Conservation (phyloP, 2,113 vertebrate species). For the Spermophilus dauricus region DNA sequence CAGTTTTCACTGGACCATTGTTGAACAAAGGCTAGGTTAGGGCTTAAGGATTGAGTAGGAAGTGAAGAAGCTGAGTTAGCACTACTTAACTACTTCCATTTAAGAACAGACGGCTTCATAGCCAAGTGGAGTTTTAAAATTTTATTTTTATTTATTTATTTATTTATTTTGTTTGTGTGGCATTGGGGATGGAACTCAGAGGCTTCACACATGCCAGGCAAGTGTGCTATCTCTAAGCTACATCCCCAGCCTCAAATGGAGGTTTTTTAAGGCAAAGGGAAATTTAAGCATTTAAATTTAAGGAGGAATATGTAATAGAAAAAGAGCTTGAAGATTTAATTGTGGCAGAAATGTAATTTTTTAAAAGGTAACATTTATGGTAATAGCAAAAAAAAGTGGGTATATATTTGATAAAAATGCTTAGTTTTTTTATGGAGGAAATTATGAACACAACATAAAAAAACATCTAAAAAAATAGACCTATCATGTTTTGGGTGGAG, state of each 20-base stretch:
- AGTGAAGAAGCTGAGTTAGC: neutral
- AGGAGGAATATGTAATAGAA: neutral
- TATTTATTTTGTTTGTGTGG: neutral
- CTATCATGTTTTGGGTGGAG: neutral
- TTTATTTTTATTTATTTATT: neutral
- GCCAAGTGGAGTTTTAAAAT: neutral
- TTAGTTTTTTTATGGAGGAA: neutral
- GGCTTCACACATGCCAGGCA: neutral
- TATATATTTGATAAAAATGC: neutral
- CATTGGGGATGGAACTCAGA: neutral
- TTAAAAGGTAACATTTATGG: neutral
- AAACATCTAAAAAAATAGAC: neutral
- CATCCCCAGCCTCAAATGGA: neutral
- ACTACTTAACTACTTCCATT: neutral
- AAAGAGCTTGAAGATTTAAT: neutral
- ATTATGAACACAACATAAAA: neutral
- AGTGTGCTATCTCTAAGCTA: neutral
- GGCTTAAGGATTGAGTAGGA: neutral
- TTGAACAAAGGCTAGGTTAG: neutral
- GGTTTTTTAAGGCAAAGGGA: neutral
- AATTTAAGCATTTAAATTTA: conserved; percentile 34
- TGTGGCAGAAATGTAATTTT: conserved; percentile 40
- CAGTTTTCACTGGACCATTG: neutral
- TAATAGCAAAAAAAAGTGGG: neutral
- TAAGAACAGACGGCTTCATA: neutral